Conservation (phyloP, 2,888 invertebrate genomes). For the Platypus cylindrus region DNA sequence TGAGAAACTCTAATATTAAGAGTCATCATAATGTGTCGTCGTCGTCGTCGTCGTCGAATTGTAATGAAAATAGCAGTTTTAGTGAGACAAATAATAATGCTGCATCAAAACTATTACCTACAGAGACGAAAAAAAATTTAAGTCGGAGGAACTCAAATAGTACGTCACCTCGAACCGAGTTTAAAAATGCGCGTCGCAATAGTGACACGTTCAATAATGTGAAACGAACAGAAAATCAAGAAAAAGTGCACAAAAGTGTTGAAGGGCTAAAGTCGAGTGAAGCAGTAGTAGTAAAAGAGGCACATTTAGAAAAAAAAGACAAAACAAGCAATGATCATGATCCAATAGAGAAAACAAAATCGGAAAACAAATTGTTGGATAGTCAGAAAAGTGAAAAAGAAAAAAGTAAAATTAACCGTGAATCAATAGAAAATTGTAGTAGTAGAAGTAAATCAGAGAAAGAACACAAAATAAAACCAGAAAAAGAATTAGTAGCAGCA, state of each 20-base stretch:
- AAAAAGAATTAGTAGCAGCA: slow-evolving; percentile 30
- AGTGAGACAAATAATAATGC: too few species aligned
- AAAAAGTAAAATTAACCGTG: too few species aligned
- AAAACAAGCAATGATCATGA: too few species aligned
- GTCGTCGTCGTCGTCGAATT: too few species aligned
- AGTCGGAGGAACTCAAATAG: slow-evolving; percentile 22
- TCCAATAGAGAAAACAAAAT: slow-evolving; percentile 28
- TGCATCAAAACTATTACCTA: slow-evolving; percentile 21
- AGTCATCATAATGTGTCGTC: too few species aligned
- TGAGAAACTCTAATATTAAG: slow-evolving; percentile 26
- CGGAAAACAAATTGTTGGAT: slow-evolving; percentile 28
- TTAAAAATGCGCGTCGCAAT: slow-evolving; percentile 28
- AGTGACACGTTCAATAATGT: slow-evolving; percentile 28
- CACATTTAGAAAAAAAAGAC: slow-evolving; percentile 28
- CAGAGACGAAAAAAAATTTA: slow-evolving; percentile 25
- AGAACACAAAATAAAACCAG: slow-evolving; percentile 24
- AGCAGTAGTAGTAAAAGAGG: slow-evolving; percentile 31
- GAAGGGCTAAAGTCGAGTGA: slow-evolving; percentile 26
- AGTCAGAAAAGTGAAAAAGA: slow-evolving; percentile 24
- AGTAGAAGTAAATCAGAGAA: slow-evolving; percentile 26
- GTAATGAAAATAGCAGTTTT: too few species aligned
- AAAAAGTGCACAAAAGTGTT: slow-evolving; percentile 33
- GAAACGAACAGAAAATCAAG: slow-evolving; percentile 30
- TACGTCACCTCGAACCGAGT: slow-evolving; percentile 24
- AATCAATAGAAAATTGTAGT: too few species aligned